Percentiles rank a stretch among this genome's conserved stretches.
phyloP scores from a whole-genome alignment of 2,797 vertebrate species.

The Micrastur ruficollis region DNA sequence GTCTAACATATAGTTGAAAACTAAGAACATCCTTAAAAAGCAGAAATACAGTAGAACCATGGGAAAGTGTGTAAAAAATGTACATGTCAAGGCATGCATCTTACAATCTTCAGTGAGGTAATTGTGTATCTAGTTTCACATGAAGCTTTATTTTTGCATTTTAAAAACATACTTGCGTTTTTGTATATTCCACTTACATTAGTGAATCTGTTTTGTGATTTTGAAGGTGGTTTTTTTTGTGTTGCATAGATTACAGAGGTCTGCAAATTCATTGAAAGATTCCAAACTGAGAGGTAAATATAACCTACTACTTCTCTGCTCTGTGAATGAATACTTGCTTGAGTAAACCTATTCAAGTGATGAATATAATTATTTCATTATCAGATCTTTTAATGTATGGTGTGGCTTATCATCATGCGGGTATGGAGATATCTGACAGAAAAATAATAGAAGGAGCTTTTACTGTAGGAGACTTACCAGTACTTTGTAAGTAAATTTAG shows the following conservation, averaged over 20 bases:
- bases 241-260: slow-evolving; percentile 83
- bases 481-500: slow-evolving; percentile 87
- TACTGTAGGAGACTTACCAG: slow-evolving; percentile 88
- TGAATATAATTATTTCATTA: slow-evolving; percentile 23
- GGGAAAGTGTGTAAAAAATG: background rate
- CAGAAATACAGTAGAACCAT: background rate
- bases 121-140: background rate
- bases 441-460: slow-evolving; percentile 90
- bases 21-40: background rate
- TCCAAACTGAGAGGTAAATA: slow-evolving; percentile 89
- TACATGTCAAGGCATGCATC: background rate
- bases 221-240: background rate
- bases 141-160: background rate
- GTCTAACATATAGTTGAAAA: background rate
- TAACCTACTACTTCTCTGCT: background rate
- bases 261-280: slow-evolving; percentile 86
- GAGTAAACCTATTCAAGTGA: background rate
- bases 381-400: slow-evolving; percentile 85
- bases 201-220: background rate
- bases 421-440: slow-evolving; percentile 89
- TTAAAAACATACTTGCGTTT: background rate
- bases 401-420: slow-evolving; percentile 95
- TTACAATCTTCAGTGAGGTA: background rate
- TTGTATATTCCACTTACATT: background rate
- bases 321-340: background rate